phyloP scores from a whole-genome alignment of 1,140 invertebrate species.

The Papilio polyxenes region DNA sequence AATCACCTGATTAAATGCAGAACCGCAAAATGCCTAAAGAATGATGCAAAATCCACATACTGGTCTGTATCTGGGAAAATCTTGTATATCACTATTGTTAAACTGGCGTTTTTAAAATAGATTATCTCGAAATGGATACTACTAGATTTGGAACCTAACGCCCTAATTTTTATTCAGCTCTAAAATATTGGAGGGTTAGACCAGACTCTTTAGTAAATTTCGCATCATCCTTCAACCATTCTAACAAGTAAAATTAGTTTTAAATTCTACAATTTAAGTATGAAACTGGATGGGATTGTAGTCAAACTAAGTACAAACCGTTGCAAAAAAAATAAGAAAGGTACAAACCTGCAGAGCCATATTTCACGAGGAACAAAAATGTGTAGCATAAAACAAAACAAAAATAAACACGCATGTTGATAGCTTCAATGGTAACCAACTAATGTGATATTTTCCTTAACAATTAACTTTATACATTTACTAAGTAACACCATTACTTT shows the following conservation, averaged over 20 bases:
- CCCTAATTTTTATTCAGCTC: no score
- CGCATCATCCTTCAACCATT: no score
- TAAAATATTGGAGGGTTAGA: no score
- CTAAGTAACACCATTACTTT: not conserved
- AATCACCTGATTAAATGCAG: no score
- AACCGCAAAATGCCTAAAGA: no score
- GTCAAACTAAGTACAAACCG: not conserved
- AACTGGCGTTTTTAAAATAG: no score
- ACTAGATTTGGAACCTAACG: no score
- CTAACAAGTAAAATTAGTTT: not conserved
- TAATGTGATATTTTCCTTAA: not conserved
- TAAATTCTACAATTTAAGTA: not conserved
- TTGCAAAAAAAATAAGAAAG: not conserved
- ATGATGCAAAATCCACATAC: no score
- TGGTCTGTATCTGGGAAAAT: no score
- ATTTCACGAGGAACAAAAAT: not conserved
- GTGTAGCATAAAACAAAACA: not conserved
- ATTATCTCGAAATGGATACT: no score
- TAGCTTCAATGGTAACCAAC: not conserved
- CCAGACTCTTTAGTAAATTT: no score
- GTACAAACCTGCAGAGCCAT: not conserved
- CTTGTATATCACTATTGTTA: no score
- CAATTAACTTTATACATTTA: not conserved
- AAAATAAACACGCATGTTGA: not conserved
- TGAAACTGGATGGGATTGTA: not conserved